Base-by-base conservation (phyloP, 2,113 vertebrate genomes). In the Lagopus leucura region DNA sequence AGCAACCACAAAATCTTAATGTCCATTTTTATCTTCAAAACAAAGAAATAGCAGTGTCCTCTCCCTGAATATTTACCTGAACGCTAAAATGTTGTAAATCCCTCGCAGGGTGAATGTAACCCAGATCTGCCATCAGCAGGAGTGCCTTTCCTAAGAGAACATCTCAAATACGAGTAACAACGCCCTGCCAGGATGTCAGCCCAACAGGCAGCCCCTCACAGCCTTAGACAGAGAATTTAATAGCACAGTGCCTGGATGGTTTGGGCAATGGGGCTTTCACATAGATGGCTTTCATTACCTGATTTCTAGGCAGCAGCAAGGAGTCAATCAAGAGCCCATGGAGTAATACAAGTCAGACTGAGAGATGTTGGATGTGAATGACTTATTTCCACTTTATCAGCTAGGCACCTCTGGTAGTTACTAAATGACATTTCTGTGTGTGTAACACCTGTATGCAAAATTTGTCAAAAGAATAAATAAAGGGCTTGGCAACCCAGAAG, bases 331-430 rank as follows among this genome's bases (percentile, higher is more conserved):
- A 54, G 74, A 93, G 64, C 36, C 50, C 67, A 7, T 83, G 86
- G 94, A 84, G 16, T 79, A 60, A 87, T 81, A 86, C 71, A 80
- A 95, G 95, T 83, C 11, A 1, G 20, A 48, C 65, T 77, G 77
- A 89, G 69, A 79, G 79, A 82, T 67, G 92, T 63, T 82, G 67
- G 75, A 32, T 86, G 82, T 80, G 61, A 95, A 86, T 86, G 25
- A 75, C 74, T 97, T 93, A 72, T 52, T 97, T 95, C 91, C 92
- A 82, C 91, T 72, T 87, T 85, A 75, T 84, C 89, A 93, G 6
- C 75, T 66, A 81, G 79, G 76, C 55, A 80, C 45, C 72, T 78
- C 55, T 87, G 91, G 88, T 71, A 90, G 92, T 95, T 97, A 89
- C 85, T 91, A 92, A 77, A 91, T 77, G 77, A 75, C 7, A 85